Conservation (phyloP, 2,113 vertebrate genomes). For the Mus pahari region DNA sequence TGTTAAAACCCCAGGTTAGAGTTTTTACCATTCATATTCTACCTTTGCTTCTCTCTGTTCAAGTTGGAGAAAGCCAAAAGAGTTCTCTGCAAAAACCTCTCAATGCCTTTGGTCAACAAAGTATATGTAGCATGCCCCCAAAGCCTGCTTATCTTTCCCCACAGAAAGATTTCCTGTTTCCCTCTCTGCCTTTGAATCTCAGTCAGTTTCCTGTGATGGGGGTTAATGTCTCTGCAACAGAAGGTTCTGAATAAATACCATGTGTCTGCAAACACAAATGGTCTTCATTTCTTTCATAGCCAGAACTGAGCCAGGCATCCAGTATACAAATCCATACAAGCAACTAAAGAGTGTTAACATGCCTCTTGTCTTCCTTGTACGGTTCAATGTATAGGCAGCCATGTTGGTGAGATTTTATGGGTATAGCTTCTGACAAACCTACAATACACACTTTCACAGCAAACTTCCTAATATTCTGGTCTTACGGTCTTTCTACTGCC, state of each 20-base stretch:
- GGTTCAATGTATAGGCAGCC: neutral
- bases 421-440: neutral
- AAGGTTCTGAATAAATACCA: neutral
- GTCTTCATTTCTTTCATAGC: conserved; percentile 18
- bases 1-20: neutral
- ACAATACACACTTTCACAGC: neutral
- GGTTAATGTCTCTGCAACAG: neutral
- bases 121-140: neutral
- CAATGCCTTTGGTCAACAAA: too few relatives aligned
- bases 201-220: neutral
- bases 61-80: neutral
- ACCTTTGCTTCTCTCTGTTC: neutral
- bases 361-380: neutral
- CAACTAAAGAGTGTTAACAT: neutral
- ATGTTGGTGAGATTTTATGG: neutral
- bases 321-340: neutral
- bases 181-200: neutral
- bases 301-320: neutral
- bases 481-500: rapidly evolving
- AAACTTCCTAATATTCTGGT: neutral
- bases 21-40: neutral
- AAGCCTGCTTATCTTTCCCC: neutral
- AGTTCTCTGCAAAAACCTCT: neutral
- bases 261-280: neutral
- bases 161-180: neutral